These are phyloP conservation scores for Octomys mimax DNA, from an alignment of 2,797 vertebrate species.

Conservation along the genomic window DNA sequence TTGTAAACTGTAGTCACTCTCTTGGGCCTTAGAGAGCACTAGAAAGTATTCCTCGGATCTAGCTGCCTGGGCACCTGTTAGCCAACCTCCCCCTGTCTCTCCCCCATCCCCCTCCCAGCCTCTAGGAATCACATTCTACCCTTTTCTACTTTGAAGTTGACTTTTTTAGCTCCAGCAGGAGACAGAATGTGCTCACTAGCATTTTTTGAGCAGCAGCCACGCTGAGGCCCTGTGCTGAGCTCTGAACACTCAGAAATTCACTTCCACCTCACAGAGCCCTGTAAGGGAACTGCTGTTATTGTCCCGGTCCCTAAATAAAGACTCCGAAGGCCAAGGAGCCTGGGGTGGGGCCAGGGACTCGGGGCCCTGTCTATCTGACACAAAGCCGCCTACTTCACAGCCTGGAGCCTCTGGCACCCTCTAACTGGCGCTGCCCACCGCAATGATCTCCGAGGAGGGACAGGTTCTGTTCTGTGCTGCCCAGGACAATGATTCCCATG, in stretches of 20 bases:
- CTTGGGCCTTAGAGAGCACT: background rate
- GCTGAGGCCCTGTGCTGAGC: background rate
- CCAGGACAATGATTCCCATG: background rate
- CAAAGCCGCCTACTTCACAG: background rate
- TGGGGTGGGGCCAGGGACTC: background rate
- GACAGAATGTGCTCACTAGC: background rate
- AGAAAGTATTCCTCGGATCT: background rate
- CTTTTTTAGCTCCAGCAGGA: background rate
- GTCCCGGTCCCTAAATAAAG: background rate
- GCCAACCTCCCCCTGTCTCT: no score
- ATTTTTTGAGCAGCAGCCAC: background rate
- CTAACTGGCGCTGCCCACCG: background rate
- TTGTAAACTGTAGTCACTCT: background rate
- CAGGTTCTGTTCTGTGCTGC: background rate
- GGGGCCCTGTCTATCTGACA: background rate
- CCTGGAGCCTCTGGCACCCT: background rate
- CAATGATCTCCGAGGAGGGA: fast-evolving
- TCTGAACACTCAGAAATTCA: background rate
- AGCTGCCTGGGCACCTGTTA: background rate
- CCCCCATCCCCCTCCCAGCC: background rate
- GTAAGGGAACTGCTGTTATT: background rate
- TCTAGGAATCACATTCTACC: background rate
- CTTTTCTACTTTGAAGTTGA: background rate
- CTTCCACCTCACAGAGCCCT: background rate
- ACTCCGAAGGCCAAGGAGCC: background rate